Conservation (phyloP, 2,888 invertebrate species). For the Penaeus monodon region DNA sequence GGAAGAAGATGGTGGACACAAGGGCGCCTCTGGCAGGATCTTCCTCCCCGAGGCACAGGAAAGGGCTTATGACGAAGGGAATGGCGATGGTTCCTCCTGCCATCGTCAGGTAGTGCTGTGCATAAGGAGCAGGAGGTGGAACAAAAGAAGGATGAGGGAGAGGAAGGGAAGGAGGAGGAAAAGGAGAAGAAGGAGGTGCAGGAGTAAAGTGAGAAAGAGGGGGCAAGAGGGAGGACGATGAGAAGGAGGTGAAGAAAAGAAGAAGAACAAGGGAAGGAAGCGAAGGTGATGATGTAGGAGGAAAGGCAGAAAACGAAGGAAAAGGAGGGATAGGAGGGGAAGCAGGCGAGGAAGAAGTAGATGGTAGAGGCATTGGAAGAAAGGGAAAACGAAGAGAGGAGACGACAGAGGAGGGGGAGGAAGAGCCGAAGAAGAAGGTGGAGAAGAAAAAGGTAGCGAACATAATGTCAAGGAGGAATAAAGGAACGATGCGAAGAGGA, state of each 20-base stretch:
- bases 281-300: not conserved
- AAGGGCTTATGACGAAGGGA: slow-evolving; percentile 66
- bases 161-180: not conserved
- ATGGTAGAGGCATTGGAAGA: not conserved
- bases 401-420: not conserved
- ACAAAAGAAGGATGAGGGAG: not conserved
- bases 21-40: slow-evolving; percentile 82
- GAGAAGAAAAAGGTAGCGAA: not conserved
- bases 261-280: not conserved
- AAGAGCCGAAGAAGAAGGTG: not conserved
- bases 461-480: not conserved
- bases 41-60: slow-evolving; percentile 72
- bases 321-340: not conserved
- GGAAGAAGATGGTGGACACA: slow-evolving; percentile 86
- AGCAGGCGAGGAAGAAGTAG: not conserved
- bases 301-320: not conserved
- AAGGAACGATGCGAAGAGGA: not conserved
- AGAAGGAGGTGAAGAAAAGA: not conserved
- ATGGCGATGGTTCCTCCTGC: slow-evolving; percentile 66
- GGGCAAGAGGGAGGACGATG: not conserved
- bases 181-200: not conserved
- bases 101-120: slow-evolving; percentile 67
- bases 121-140: not conserved
- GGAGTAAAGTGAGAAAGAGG: not conserved
- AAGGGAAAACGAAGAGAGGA: not conserved